Conservation (phyloP, 2,888 invertebrate genomes). For the Nyleta sp. region DNA sequence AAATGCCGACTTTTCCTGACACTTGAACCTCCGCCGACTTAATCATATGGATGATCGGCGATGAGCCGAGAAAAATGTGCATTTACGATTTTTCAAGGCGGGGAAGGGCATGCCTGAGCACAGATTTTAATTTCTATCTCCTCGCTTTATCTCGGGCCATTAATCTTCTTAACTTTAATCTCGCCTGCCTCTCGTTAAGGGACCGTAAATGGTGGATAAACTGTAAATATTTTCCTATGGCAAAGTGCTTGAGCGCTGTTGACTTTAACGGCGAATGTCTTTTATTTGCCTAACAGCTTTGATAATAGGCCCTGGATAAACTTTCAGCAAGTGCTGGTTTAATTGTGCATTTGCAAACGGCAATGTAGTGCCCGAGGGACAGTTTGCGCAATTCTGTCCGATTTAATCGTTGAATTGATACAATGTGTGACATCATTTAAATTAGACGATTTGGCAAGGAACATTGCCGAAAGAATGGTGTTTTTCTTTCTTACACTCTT, state of each 20-base stretch:
- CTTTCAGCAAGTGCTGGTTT: neutral
- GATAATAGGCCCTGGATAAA: constrained; percentile 14
- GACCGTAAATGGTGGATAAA: constrained; percentile 37
- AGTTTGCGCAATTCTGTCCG: too few species aligned
- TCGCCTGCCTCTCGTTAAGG: constrained; percentile 42
- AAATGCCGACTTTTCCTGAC: neutral
- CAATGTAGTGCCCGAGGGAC: neutral
- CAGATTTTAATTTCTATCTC: constrained; percentile 51
- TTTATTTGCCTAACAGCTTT: constrained; percentile 31
- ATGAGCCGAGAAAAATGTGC: constrained; percentile 15
- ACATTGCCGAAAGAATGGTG: too few species aligned
- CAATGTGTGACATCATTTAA: too few species aligned
- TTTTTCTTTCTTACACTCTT: too few species aligned
- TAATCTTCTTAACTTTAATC: constrained; percentile 50
- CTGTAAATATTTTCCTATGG: constrained; percentile 43
- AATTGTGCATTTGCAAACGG: neutral
- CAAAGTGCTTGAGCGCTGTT: constrained; percentile 27
- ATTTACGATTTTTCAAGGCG: constrained; percentile 8
- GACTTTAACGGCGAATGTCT: constrained; percentile 34
- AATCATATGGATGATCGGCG: constrained; percentile 13
- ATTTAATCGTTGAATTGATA: too few species aligned
- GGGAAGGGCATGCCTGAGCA: constrained; percentile 9
- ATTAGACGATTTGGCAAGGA: too few species aligned
- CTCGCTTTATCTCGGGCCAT: constrained; percentile 48
- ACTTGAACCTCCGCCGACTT: constrained; percentile 9